Base-by-base conservation (phyloP, 2,888 invertebrate species). In the Kryphioiulus occultus region DNA sequence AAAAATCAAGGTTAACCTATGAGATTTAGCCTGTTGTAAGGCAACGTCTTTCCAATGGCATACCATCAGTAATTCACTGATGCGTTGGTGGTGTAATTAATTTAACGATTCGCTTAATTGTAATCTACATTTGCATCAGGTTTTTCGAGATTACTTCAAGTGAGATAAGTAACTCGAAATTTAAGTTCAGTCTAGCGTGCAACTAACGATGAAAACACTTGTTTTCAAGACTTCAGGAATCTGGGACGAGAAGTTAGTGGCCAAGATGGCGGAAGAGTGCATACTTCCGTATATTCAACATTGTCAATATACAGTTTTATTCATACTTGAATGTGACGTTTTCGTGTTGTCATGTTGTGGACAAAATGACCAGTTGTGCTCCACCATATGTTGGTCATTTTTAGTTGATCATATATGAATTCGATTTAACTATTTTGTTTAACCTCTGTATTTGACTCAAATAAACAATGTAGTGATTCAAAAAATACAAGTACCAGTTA, bases 21-120 rank as follows among this genome's bases (percentile, higher is more conserved):
- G 68, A 68, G 68, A 22, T 68, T 68, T 26, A 10, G n/a, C n/a
- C 22, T 4, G 7, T 2, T 4, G 35, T 35, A 35, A 35, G 44
- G 68, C 68, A 68, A 68, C 68, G 68, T 68, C 68, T n/a, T 68
- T n/a, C 7, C 68, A 68, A 12, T n/a, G n/a, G n/a, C n/a, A n/a
- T n/a, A n/a, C 68, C 68, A 26, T 68, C 68, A 68, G 68, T 68
- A 68, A 68, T 9, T 68, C 68, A 68, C 68, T 68, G 68, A 68
- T 68, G 68, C 68, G 68, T 68, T n/a, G 68, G 26, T 10, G 10
- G 68, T 1, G 10, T 26, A 68, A 68, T 68, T 68, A 22, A 68
- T 68, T 68, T 68, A 26, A 68, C 12, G 26, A 68, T 68, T 68
- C 10, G 10, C 68, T 26, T 68, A 68, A 68, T 68, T 68, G 26